Conservation (phyloP, 1,140 invertebrate genomes). For the Diploscapter pachys region DNA sequence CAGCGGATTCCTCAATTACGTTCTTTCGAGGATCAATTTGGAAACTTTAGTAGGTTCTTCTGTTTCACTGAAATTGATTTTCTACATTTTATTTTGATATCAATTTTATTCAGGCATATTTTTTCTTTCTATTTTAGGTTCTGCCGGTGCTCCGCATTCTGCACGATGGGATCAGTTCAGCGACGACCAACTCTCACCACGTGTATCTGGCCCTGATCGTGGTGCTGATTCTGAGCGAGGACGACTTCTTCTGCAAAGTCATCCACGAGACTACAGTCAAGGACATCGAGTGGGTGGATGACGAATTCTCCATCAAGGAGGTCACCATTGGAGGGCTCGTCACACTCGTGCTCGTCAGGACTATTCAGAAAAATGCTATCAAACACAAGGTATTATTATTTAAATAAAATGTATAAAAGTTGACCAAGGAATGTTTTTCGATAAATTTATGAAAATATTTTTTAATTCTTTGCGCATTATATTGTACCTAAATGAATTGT, state of each 20-base stretch:
- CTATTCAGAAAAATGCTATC: slow-evolving; percentile 95
- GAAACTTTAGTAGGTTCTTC: slow-evolving; percentile 74
- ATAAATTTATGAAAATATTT: background rate
- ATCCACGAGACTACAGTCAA: slow-evolving; percentile 85
- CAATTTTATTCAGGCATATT: background rate
- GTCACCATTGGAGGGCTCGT: slow-evolving; percentile 83
- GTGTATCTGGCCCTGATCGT: slow-evolving; percentile 99
- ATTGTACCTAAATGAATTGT: background rate
- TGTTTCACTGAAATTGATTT: background rate
- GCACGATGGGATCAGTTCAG: slow-evolving; percentile 64
- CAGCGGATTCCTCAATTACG: slow-evolving; percentile 76
- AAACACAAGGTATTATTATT: slow-evolving; percentile 74
- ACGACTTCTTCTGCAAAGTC: slow-evolving; percentile 87
- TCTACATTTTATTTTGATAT: slow-evolving; percentile 9
- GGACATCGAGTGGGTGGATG: slow-evolving; percentile 80
- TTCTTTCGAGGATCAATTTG: slow-evolving; percentile 80
- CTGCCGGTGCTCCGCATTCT: slow-evolving; percentile 88
- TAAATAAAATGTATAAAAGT: background rate
- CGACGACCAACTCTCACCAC: slow-evolving; percentile 69
- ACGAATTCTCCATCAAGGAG: slow-evolving; percentile 48
- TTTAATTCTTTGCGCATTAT: background rate
- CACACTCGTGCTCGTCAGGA: slow-evolving; percentile 87
- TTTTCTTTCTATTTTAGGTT: slow-evolving; percentile 65
- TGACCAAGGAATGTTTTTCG: background rate
- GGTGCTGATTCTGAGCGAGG: slow-evolving; percentile 90